Evolutionary conservation across 2,113 vertebrate genomes (phyloP).

Genomic region (Sylvilagus bachmani): DNA sequence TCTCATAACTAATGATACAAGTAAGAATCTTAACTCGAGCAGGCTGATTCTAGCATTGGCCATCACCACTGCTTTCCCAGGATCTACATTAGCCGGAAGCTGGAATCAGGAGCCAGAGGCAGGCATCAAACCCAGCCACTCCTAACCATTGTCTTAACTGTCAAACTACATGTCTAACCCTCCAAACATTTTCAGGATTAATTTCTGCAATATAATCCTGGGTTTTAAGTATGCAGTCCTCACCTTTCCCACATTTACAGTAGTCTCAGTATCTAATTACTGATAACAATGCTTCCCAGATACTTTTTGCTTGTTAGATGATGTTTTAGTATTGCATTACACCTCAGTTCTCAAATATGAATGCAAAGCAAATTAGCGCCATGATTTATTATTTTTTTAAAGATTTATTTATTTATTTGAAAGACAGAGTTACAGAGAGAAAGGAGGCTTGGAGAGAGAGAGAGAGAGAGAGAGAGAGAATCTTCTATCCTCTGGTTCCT

Average conservation of each 20-base stretch:
- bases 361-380: conserved; percentile 11
- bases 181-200: neutral
- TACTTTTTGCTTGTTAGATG: conserved; percentile 14
- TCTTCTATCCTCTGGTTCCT: too few relatives aligned
- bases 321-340: conserved; percentile 33
- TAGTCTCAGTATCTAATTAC: neutral
- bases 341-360: conserved; percentile 31
- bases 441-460: too few relatives aligned
- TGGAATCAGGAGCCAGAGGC: too few relatives aligned
- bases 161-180: too few relatives aligned
- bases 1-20: neutral
- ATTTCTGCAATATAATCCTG: neutral
- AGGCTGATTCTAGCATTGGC: neutral
- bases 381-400: too few relatives aligned
- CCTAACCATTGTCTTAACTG: too few relatives aligned
- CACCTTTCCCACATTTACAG: neutral
- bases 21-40: neutral
- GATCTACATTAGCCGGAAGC: too few relatives aligned
- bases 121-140: too few relatives aligned
- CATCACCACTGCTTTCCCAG: too few relatives aligned
- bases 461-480: too few relatives aligned
- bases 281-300: conserved; percentile 16
- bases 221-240: conserved; percentile 20
- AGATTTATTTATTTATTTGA: too few relatives aligned
- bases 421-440: too few relatives aligned